phyloP scores from a whole-genome alignment of 2,888 invertebrate genomes.

The Thymelicus sylvestris region DNA sequence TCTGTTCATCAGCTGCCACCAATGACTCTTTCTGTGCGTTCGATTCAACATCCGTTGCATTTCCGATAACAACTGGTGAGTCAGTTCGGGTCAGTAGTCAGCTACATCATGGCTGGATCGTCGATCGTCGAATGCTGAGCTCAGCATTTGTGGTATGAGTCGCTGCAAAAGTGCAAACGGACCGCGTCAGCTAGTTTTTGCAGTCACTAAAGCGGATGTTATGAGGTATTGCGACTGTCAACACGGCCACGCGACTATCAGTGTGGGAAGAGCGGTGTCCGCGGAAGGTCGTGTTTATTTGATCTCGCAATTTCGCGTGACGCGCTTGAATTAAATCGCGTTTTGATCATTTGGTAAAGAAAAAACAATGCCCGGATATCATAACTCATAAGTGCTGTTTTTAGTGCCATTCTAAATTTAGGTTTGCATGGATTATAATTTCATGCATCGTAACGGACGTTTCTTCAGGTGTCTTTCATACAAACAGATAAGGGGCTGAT shows the following conservation, averaged over 20 bases:
- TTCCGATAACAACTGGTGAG: conserved; percentile 79
- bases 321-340: conserved; percentile 56
- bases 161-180: conserved; percentile 49
- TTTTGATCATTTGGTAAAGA: conserved; percentile 62
- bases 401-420: conserved; percentile 2
- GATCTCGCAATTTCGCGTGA: conserved; percentile 50
- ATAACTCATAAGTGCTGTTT: conserved; percentile 3
- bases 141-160: conserved; percentile 59
- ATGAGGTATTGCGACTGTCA: conserved; percentile 49
- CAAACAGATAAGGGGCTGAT: conserved; percentile 27
- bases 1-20: conserved; percentile 69
- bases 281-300: conserved; percentile 60
- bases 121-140: conserved; percentile 12
- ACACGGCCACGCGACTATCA: conserved; percentile 50
- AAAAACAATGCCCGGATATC: conserved; percentile 64
- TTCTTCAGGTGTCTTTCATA: neutral
- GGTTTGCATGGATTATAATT: neutral
- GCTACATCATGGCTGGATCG: conserved; percentile 6
- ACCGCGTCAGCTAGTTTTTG: conserved; percentile 58
- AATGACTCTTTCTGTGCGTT: conserved; percentile 59
- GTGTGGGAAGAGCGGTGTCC: conserved; percentile 57
- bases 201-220: conserved; percentile 56
- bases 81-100: conserved; percentile 54
- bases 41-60: conserved; percentile 73
- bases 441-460: neutral